Percentiles rank a stretch among this genome's conserved stretches.
Evolutionary conservation across 2,888 invertebrate genomes (phyloP).

Genomic region (Neoascia interrupta): DNA sequence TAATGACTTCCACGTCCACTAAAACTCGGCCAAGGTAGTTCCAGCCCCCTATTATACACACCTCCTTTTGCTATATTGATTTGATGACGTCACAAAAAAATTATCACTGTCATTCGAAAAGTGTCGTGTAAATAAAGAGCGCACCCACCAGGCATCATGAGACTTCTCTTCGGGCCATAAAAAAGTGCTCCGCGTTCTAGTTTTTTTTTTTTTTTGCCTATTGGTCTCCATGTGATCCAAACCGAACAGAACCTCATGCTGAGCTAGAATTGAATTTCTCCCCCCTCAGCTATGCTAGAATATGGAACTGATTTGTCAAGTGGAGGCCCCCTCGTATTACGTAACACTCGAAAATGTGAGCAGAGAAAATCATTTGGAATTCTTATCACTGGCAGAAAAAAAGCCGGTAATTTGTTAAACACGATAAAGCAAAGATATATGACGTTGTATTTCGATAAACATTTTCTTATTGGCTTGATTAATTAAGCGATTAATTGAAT

Average conservation of each 20-base stretch:
- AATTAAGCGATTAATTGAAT: slow-evolving; percentile 37
- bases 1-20: slow-evolving; percentile 11
- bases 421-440: slow-evolving; percentile 17
- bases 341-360: slow-evolving; percentile 48
- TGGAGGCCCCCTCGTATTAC: slow-evolving; percentile 41
- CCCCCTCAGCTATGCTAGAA: slow-evolving; percentile 6
- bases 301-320: slow-evolving; percentile 15
- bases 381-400: slow-evolving; percentile 42
- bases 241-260: slow-evolving; percentile 21
- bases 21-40: slow-evolving; percentile 20
- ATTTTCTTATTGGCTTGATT: slow-evolving; percentile 10
- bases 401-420: slow-evolving; percentile 38
- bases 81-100: slow-evolving; percentile 47
- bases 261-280: slow-evolving; percentile 4
- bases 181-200: slow-evolving; percentile 13
- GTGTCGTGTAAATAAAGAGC: slow-evolving; percentile 30
- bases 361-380: slow-evolving; percentile 16
- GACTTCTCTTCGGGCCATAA: slow-evolving; percentile 10
- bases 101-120: slow-evolving; percentile 23
- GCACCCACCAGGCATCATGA: slow-evolving; percentile 21
- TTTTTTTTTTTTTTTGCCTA: slow-evolving; percentile 6
- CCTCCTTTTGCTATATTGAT: slow-evolving; percentile 62
- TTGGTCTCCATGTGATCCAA: slow-evolving; percentile 42
- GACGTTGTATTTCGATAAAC: slow-evolving; percentile 1
- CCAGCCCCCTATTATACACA: slow-evolving; percentile 19